These are phyloP conservation scores for Phaethornis superciliosus DNA, from an alignment of 2,113 vertebrate species.

Conservation along the genomic window DNA sequence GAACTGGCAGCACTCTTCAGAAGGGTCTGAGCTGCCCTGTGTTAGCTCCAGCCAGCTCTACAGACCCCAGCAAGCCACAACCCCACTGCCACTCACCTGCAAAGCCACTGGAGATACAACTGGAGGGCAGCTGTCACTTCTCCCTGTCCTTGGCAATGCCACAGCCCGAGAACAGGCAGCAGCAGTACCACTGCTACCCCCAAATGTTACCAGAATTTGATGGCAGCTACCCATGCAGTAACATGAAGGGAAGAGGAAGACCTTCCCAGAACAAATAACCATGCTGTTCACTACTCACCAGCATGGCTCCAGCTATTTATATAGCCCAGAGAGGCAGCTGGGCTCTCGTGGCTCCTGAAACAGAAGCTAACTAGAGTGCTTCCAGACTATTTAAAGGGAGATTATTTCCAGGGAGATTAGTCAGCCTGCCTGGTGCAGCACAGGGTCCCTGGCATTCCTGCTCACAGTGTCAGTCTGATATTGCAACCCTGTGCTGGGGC, in stretches of 20 bases:
- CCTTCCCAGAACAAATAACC: background rate
- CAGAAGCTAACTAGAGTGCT: constrained; percentile 18
- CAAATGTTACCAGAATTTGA: background rate
- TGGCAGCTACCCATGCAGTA: background rate
- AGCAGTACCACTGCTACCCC: background rate
- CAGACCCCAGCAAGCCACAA: background rate
- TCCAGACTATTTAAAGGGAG: constrained; percentile 59
- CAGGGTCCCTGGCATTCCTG: background rate
- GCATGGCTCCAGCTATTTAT: constrained; percentile 38
- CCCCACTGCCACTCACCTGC: background rate
- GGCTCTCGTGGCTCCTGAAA: constrained; percentile 20
- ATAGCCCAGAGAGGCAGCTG: background rate
- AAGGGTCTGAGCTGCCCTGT: background rate
- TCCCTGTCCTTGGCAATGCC: background rate
- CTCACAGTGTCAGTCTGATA: background rate
- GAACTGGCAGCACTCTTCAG: background rate
- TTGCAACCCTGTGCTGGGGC: background rate
- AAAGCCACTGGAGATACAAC: background rate
- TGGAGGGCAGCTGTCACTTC: background rate
- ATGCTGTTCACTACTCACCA: background rate
- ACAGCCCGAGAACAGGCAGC: background rate
- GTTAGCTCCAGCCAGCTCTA: background rate
- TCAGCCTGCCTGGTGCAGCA: constrained; percentile 27
- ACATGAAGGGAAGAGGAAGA: background rate
- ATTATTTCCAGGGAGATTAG: constrained; percentile 64